Percentiles rank a stretch among this genome's conserved stretches.
Conservation (phyloP, 2,113 vertebrate species). For the Variabilichromis moorii region DNA sequence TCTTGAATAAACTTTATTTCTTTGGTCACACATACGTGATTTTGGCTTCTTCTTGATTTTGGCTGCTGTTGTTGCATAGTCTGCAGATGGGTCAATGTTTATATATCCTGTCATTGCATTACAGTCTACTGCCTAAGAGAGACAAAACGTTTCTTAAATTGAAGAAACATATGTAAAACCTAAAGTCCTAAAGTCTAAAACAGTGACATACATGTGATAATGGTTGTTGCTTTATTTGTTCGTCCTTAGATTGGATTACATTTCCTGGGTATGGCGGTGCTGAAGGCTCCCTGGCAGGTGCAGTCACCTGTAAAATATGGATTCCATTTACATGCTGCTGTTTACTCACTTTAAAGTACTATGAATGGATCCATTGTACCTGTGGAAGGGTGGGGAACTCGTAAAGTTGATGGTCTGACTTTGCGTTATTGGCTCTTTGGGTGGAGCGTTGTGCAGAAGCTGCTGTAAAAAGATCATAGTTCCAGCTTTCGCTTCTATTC, state of each 20-base stretch:
- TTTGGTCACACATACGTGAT: neutral
- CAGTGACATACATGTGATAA: neutral
- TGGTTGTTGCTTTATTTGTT: neutral
- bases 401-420: neutral
- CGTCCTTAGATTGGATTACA: neutral
- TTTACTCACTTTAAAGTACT: neutral
- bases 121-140: neutral
- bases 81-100: neutral
- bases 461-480: neutral
- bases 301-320: neutral
- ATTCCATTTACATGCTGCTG: neutral
- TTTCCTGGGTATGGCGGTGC: fast-evolving
- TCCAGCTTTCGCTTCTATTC: neutral
- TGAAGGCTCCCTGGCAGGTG: neutral
- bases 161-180: neutral
- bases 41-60: neutral
- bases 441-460: neutral
- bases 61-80: neutral
- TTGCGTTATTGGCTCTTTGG: neutral
- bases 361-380: neutral
- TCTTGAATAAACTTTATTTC: neutral
- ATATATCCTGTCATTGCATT: neutral
- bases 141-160: neutral
- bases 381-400: neutral
- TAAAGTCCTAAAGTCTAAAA: neutral